Evolutionary conservation across 2,113 vertebrate genomes (phyloP).

Genomic region (Ceyx cyanopectus): DNA sequence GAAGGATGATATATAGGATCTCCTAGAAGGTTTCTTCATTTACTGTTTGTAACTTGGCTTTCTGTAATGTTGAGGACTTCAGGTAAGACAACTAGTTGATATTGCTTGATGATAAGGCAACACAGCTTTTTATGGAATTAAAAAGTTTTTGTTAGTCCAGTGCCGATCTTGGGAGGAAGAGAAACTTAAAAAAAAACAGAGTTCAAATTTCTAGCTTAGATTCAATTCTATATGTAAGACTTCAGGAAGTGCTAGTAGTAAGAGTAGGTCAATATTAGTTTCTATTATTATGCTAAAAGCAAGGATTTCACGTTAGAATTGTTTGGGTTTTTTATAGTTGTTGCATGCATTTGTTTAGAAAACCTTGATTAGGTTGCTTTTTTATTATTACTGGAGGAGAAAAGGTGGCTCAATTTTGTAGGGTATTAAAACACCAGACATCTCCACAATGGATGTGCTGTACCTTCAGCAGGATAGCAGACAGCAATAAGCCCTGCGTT

Average conservation of each 20-base stretch:
- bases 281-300: background rate
- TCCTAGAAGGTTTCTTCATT: background rate
- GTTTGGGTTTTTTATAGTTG: background rate
- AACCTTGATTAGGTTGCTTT: background rate
- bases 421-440: background rate
- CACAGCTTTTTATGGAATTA: background rate
- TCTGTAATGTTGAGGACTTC: background rate
- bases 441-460: background rate
- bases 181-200: background rate
- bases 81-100: background rate
- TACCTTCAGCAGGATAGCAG: background rate
- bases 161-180: background rate
- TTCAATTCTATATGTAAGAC: background rate
- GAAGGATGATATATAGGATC: background rate
- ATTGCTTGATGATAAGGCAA: background rate
- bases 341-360: background rate
- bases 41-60: background rate
- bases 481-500: background rate
- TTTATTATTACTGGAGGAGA: background rate
- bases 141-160: too few relatives aligned
- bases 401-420: background rate
- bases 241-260: background rate
- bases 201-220: background rate
- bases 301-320: background rate
- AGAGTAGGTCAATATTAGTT: background rate